phyloP scores from a whole-genome alignment of 2,113 vertebrate species.

The Stomatorhinus ivindoensis region DNA sequence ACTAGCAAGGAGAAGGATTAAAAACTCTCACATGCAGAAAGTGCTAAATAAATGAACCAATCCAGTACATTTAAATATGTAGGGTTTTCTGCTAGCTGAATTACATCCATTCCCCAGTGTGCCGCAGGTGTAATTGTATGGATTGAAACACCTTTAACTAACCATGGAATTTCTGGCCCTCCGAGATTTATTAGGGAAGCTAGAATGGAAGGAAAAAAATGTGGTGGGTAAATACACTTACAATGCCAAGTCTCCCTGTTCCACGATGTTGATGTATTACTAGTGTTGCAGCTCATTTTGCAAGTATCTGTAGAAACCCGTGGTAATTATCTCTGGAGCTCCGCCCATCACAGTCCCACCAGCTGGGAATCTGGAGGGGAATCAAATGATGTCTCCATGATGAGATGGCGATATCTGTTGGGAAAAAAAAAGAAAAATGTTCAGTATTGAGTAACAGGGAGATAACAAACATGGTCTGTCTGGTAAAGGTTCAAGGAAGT shows the following conservation, averaged over 20 bases:
- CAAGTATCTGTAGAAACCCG: background rate
- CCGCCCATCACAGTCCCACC: conserved; percentile 8
- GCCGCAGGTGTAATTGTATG: background rate
- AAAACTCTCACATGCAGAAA: background rate
- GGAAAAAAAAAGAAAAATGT: background rate
- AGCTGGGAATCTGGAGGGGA: background rate
- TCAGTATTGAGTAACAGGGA: background rate
- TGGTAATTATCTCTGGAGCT: conserved; percentile 13
- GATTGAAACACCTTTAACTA: conserved; percentile 4
- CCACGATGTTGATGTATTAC: conserved; percentile 32
- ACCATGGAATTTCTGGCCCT: conserved; percentile 5
- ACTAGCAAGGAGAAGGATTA: background rate
- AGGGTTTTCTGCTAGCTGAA: background rate
- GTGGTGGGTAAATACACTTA: conserved; percentile 21
- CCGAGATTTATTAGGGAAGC: conserved; percentile 21
- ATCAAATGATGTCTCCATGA: background rate
- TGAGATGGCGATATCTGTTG: background rate
- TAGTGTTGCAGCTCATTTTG: conserved; percentile 17
- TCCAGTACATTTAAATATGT: background rate
- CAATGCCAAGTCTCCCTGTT: conserved; percentile 5
- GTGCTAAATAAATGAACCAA: background rate
- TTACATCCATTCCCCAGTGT: background rate
- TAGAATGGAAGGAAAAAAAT: background rate
- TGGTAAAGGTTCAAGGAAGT: background rate
- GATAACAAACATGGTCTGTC: background rate